Evolutionary conservation across 2,797 vertebrate genomes (phyloP), one percentile per base, ranked within the genome.

Genomic region (Setipinna tenuifilis): DNA sequence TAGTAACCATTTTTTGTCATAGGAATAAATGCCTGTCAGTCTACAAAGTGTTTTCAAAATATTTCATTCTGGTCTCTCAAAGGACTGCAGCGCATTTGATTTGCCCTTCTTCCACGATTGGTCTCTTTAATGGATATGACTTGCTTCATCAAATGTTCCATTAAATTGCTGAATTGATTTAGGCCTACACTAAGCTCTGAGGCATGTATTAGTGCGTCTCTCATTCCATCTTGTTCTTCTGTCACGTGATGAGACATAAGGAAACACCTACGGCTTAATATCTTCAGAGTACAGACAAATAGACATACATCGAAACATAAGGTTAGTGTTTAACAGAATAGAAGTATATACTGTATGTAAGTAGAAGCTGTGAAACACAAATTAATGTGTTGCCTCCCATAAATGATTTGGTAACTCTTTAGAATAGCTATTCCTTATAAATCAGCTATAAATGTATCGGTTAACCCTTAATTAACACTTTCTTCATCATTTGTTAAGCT

Each of bases 241-340:
- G 88, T 89, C 89, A 85, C 85, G 86, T 88, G 86, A 81, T 50
- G 88, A 90, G 84, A 83, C 62, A 19, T n/a, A 3, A n/a, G 25
- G 71, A 61, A 71, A 48, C 11, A 48, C 78, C 84, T 78, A 62
- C 54, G 81, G 86, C 83, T 9, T 7, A 23, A 19, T 25, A 65
- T 86, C 88, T 88, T 85, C 75, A 83, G 84, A 88, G 84, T 83
- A 86, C 85, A 84, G 85, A 81, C 61, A 82, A 17, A 48, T 61
- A 84, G 82, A 65, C 62, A 83, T 85, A n/a, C 68, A 85, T 25
- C 83, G 50, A n/a, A 28, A 41, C 23, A 68, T 75, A 54, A 44
- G 7, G n/a, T 25, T 57, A 11, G 3, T 35, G 6, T 17, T 75
- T 5, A 35, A 35, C 31, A 75, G 68, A 14, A 75, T 25, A 59